Evolutionary conservation across 2,113 vertebrate genomes (phyloP).

Genomic region (Microcebus ravelobensis): DNA sequence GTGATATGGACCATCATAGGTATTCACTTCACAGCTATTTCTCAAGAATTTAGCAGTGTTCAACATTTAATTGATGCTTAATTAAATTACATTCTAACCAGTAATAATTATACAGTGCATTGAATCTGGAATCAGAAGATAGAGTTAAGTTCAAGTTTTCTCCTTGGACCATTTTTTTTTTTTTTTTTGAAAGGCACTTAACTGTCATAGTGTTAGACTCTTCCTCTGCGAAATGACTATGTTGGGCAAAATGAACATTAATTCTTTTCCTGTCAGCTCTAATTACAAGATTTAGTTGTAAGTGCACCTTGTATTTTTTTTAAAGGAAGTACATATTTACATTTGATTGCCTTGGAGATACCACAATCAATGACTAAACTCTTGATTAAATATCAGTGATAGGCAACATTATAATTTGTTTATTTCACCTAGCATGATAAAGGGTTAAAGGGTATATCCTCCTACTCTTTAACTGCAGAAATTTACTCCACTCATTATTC

Average conservation of each 20-base stretch:
- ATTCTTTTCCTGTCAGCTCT: not conserved
- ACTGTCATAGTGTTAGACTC: not conserved
- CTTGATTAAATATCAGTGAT: not conserved
- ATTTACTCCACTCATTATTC: not conserved
- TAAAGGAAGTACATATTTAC: not conserved
- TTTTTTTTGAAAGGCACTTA: not conserved
- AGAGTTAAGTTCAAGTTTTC: not conserved
- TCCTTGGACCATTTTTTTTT: not conserved
- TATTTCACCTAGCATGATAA: not conserved
- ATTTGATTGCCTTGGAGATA: conserved; percentile 29
- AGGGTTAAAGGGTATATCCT: not conserved
- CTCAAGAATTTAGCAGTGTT: not conserved
- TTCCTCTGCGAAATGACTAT: not conserved
- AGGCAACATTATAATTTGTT: not conserved
- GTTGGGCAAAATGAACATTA: not conserved
- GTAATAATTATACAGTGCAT: not conserved
- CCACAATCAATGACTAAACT: not conserved
- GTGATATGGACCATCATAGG: too few species aligned
- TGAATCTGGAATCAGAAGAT: not conserved
- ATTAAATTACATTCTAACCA: not conserved
- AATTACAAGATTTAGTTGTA: not conserved
- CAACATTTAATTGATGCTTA: not conserved
- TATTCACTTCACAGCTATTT: not conserved
- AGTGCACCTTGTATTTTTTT: not conserved
- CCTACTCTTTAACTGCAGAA: not conserved